Conservation (phyloP, 92 coral and sea anemone species). For the Pocillopora meandrina region DNA sequence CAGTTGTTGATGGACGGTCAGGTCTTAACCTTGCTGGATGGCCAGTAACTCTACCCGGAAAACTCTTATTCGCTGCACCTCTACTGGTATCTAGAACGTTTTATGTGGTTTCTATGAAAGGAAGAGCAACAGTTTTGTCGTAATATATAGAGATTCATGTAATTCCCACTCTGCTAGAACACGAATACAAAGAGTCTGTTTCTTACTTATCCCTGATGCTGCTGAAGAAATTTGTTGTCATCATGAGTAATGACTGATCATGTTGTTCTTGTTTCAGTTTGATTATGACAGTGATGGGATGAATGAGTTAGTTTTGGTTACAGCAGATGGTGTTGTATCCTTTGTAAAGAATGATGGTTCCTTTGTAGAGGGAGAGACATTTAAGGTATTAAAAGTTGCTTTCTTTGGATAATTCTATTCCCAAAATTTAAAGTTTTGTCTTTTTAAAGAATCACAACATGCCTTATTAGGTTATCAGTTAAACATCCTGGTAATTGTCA, state of each 20-base stretch:
- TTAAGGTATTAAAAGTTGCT: conserved; percentile 45
- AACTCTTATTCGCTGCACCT: conserved; percentile 84
- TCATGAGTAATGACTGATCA: neutral
- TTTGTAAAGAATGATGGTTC: conserved; percentile 78
- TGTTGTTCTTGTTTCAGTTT: conserved; percentile 49
- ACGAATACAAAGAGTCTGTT: neutral
- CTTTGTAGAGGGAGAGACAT: conserved; percentile 58
- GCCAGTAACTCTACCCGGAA: conserved; percentile 76
- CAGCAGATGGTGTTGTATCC: conserved; percentile 71
- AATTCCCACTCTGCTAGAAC: neutral
- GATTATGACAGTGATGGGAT: conserved; percentile 89
- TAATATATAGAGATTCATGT: neutral
- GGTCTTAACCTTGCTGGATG: conserved; percentile 82
- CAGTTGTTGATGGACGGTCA: conserved; percentile 76
- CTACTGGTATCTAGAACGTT: conserved; percentile 59
- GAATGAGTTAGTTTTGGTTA: conserved; percentile 72
- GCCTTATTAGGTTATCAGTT: too few relatives aligned
- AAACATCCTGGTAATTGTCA: too few relatives aligned
- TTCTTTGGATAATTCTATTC: too few relatives aligned
- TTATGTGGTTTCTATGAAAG: neutral
- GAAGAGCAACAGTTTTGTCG: neutral
- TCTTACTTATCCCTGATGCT: neutral
- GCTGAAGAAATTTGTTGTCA: neutral
- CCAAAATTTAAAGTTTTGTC: too few relatives aligned
- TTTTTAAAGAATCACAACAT: too few relatives aligned